These are phyloP conservation scores for Stictocephala bisonia DNA, from an alignment of 2,888 invertebrate genomes.

Conservation along the genomic window DNA sequence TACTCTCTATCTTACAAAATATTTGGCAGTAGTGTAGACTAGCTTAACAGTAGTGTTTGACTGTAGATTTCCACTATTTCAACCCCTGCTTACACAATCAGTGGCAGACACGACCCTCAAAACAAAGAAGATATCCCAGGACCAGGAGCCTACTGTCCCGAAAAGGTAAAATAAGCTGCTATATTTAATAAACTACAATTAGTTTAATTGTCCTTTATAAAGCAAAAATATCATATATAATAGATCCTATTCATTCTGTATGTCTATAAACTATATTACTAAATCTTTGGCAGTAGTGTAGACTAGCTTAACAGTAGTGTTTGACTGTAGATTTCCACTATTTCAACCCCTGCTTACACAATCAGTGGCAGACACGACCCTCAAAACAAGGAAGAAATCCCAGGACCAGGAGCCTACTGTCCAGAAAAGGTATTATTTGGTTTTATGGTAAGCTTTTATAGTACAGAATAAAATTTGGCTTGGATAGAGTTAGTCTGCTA, in stretches of 20 bases:
- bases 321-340: slow-evolving; percentile 48
- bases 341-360: slow-evolving; percentile 80
- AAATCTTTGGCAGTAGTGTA: too few relatives aligned
- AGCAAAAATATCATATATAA: too few relatives aligned
- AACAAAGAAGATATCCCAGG: slow-evolving; percentile 81
- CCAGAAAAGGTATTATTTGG: slow-evolving; percentile 83
- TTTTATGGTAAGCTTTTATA: background rate
- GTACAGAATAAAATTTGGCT: background rate
- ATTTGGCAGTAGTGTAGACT: too few relatives aligned
- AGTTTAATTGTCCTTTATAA: too few relatives aligned
- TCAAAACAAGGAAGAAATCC: slow-evolving; percentile 77
- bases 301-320: too few relatives aligned
- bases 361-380: slow-evolving; percentile 84
- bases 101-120: slow-evolving; percentile 81
- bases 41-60: background rate
- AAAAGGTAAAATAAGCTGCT: slow-evolving; percentile 82
- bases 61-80: slow-evolving; percentile 49
- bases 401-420: slow-evolving; percentile 93
- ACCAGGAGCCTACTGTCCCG: slow-evolving; percentile 93
- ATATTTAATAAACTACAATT: too few relatives aligned
- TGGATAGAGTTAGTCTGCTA: too few relatives aligned
- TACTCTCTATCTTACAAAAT: too few relatives aligned
- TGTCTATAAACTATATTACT: background rate
- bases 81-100: slow-evolving; percentile 88
- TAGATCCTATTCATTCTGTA: too few relatives aligned